Evolutionary conservation across 2,797 vertebrate genomes (phyloP).

Genomic region (Enteromius fasciolatus): DNA sequence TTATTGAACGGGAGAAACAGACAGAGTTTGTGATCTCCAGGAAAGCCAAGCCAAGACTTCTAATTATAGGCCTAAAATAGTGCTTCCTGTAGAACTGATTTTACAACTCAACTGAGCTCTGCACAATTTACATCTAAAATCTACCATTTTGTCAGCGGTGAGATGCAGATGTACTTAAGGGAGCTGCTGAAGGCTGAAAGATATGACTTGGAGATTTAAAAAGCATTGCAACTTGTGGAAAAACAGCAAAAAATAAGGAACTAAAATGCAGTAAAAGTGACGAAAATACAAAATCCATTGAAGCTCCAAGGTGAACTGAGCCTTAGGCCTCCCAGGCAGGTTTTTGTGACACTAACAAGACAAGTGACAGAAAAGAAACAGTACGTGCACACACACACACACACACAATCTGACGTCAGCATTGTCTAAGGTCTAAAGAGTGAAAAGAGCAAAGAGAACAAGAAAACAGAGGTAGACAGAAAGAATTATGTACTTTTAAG

Average conservation of each 20-base stretch:
- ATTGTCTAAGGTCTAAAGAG: constrained; percentile 10
- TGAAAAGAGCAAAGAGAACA: constrained; percentile 4
- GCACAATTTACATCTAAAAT: constrained; percentile 9
- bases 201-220: not conserved
- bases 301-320: constrained; percentile 21
- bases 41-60: not conserved
- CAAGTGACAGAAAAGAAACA: constrained; percentile 39
- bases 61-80: not conserved
- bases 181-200: constrained; percentile 14
- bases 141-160: not conserved
- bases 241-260: not conserved
- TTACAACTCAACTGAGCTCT: not conserved
- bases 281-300: constrained; percentile 28
- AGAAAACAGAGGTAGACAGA: constrained; percentile 22
- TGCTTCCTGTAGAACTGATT: not conserved
- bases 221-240: not conserved
- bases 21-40: not conserved
- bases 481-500: constrained; percentile 3
- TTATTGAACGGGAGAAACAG: not conserved
- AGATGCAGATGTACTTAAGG: not conserved
- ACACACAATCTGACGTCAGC: not conserved
- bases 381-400: not conserved
- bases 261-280: constrained; percentile 19
- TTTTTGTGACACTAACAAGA: constrained; percentile 31
- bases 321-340: constrained; percentile 18